These are phyloP conservation scores for Paraplagusia blochii DNA, from an alignment of 2,113 vertebrate species.

Conservation along the genomic window DNA sequence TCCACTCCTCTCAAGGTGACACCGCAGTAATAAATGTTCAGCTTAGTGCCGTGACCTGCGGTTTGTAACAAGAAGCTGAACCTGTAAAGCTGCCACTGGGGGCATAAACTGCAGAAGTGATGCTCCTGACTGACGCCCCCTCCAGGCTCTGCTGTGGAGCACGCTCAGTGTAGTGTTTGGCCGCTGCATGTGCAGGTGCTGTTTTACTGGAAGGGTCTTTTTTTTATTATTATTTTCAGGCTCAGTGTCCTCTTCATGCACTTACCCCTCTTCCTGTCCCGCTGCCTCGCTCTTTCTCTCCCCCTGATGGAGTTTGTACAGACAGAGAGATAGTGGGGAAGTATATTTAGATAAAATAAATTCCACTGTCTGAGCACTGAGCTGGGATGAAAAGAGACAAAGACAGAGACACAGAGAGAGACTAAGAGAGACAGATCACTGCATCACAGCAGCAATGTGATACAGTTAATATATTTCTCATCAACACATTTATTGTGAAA, in stretches of 20 bases:
- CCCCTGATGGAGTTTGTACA: slow-evolving; percentile 69
- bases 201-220: slow-evolving; percentile 52
- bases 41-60: slow-evolving; percentile 21
- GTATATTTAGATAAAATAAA: slow-evolving; percentile 72
- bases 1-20: slow-evolving; percentile 1
- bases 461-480: no score
- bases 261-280: slow-evolving; percentile 64
- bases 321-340: slow-evolving; percentile 67
- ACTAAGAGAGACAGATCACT: slow-evolving; percentile 37
- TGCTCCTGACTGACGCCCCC: slow-evolving; percentile 12
- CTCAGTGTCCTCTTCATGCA: slow-evolving; percentile 41
- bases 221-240: slow-evolving; percentile 27
- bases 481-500: no score
- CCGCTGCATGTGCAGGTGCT: slow-evolving; percentile 56
- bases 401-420: slow-evolving; percentile 30
- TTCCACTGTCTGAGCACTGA: slow-evolving; percentile 74
- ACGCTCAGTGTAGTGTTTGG: slow-evolving; percentile 17
- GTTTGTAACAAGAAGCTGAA: slow-evolving; percentile 26
- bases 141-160: slow-evolving; percentile 6
- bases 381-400: slow-evolving; percentile 60
- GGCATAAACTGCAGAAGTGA: slow-evolving; percentile 28
- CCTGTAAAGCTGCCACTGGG: slow-evolving; percentile 33
- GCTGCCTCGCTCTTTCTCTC: slow-evolving; percentile 57
- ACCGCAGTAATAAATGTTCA: slow-evolving; percentile 23
- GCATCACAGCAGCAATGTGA: neutral